A percentile compares a stretch with the other conserved stretches of the same genome.
These are phyloP conservation scores for Limnephilus lunatus DNA, from an alignment of 2,888 invertebrate species.

Conservation along the genomic window DNA sequence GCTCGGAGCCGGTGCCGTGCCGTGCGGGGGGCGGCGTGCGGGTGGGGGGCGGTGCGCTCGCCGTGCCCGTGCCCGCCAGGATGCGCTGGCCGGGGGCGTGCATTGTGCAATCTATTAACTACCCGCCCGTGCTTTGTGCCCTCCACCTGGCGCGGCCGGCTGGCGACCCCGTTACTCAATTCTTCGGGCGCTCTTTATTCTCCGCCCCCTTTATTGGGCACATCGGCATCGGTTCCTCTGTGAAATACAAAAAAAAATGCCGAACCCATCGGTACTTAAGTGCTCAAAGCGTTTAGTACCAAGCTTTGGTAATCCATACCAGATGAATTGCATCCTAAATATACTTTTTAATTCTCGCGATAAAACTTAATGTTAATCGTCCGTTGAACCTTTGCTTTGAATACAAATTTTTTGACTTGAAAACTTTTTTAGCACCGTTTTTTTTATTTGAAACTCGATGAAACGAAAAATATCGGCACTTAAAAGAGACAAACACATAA, in stretches of 20 bases:
- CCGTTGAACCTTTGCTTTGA: neutral
- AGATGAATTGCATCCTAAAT: neutral
- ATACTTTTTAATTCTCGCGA: neutral
- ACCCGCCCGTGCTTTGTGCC: conserved; percentile 35
- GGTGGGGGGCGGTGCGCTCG: neutral
- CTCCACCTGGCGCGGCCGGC: conserved; percentile 2
- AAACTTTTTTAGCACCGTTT: too few species aligned
- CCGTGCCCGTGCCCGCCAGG: neutral
- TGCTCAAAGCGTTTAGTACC: neutral
- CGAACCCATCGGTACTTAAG: neutral
- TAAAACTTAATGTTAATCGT: neutral
- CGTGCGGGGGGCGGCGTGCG: conserved; percentile 32
- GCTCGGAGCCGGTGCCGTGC: neutral
- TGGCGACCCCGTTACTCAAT: neutral
- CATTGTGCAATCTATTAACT: conserved; percentile 35
- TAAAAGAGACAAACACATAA: too few species aligned
- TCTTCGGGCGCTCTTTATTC: conserved; percentile 11
- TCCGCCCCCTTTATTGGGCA: neutral
- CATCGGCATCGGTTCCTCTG: neutral
- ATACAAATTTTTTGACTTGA: neutral
- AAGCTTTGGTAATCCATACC: neutral
- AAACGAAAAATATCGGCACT: too few species aligned
- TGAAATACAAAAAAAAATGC: neutral
- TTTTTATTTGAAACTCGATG: too few species aligned
- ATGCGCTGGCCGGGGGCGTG: conserved; percentile 31